phyloP scores from a whole-genome alignment of 2,888 invertebrate genomes.

The Limnephilus auricula region DNA sequence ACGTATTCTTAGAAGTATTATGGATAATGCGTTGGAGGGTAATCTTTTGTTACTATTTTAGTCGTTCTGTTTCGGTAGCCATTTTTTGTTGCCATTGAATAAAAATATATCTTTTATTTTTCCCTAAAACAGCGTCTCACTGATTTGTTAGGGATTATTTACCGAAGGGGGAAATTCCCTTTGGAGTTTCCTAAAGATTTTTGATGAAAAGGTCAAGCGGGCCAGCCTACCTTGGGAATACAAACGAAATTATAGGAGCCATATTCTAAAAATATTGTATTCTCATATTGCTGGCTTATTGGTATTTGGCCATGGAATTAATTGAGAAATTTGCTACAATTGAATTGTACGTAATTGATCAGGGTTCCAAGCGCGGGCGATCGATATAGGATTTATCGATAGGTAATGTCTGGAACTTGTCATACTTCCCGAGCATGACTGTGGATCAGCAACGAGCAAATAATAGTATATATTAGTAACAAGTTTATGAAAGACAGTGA shows the following conservation, averaged over 20 bases:
- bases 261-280: conserved; percentile 17
- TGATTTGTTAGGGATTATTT: conserved; percentile 24
- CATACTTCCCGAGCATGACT: too few species aligned
- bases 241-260: conserved; percentile 28
- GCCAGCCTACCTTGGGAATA: conserved; percentile 2
- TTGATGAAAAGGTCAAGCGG: conserved; percentile 25
- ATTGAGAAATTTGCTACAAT: background rate
- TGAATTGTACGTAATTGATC: background rate
- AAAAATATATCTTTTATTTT: conserved; percentile 23
- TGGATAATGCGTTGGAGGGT: background rate
- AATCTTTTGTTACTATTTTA: background rate
- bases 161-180: conserved; percentile 14
- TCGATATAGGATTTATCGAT: too few species aligned
- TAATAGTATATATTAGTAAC: too few species aligned
- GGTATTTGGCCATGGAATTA: background rate
- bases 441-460: too few species aligned
- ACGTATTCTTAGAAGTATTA: background rate
- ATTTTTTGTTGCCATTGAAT: background rate
- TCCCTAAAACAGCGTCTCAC: conserved; percentile 15
- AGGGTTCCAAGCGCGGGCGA: too few species aligned
- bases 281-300: conserved; percentile 11
- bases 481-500: too few species aligned
- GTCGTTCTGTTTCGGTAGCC: background rate
- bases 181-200: conserved; percentile 23
- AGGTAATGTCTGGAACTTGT: too few species aligned